phyloP scores from a whole-genome alignment of 2,113 vertebrate species.

The Rhodinocichla rosea region DNA sequence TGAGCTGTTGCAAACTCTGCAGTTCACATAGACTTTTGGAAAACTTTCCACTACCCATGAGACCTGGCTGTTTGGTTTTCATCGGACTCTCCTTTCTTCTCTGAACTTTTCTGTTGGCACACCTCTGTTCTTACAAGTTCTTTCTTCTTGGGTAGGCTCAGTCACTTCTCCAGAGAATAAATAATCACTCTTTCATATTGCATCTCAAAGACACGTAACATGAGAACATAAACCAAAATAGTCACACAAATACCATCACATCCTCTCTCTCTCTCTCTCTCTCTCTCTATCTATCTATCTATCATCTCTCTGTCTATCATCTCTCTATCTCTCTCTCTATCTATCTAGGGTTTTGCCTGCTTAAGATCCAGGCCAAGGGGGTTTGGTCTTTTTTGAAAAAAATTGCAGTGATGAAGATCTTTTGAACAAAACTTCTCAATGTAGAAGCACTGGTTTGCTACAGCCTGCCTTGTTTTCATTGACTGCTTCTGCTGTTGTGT shows the following conservation, averaged over 20 bases:
- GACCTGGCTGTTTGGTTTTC: neutral
- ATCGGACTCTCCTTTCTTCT: neutral
- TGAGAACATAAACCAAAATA: neutral
- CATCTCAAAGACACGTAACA: neutral
- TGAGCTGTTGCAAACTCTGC: neutral
- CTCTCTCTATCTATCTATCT: too few species aligned
- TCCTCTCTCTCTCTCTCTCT: too few species aligned
- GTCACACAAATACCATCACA: neutral
- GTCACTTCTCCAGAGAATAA: neutral
- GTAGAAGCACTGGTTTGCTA: neutral
- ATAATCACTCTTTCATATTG: neutral
- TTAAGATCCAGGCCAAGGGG: neutral
- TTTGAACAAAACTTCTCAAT: neutral
- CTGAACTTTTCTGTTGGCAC: neutral
- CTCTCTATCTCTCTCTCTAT: neutral
- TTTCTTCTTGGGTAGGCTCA: neutral
- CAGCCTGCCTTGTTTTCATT: neutral
- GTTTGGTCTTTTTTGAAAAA: neutral
- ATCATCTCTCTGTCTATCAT: neutral
- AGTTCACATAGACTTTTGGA: neutral
- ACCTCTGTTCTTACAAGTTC: neutral
- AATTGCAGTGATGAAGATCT: neutral
- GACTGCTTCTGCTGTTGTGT: neutral
- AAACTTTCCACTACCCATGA: neutral
- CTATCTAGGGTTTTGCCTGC: neutral